Conservation (phyloP, 2,888 invertebrate species). For the Cosmopolites sordidus region DNA sequence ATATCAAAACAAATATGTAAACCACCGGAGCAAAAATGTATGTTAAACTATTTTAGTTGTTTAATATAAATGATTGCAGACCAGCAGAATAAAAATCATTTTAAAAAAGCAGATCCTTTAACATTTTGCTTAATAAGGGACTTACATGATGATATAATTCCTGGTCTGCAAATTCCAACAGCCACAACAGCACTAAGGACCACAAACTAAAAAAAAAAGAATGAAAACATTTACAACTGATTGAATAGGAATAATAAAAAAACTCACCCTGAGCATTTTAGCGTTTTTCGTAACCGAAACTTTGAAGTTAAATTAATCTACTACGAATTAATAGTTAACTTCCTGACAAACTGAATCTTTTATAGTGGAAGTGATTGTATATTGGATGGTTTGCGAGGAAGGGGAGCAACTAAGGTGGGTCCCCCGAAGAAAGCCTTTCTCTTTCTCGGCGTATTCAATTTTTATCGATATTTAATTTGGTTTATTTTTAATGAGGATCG, state of each 20-base stretch:
- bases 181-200: constrained; percentile 18
- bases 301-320: constrained; percentile 12
- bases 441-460: not conserved
- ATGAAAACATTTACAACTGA: not conserved
- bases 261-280: constrained; percentile 22
- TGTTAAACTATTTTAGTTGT: too few species aligned
- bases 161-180: constrained; percentile 18
- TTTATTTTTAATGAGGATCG: not conserved
- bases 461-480: not conserved
- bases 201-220: constrained; percentile 19
- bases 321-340: constrained; percentile 16
- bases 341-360: constrained; percentile 21
- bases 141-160: constrained; percentile 24
- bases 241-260: not conserved
- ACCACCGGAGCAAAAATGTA: too few species aligned
- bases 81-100: too few species aligned
- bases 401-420: constrained; percentile 13
- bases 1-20: too few species aligned
- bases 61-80: too few species aligned
- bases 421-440: constrained; percentile 25
- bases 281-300: constrained; percentile 2
- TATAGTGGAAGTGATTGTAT: constrained; percentile 25
- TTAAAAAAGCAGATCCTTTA: too few species aligned
- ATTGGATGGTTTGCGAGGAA: constrained; percentile 5
- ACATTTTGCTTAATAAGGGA: too few species aligned